Percentiles rank a stretch among this genome's conserved stretches.
Evolutionary conservation across 2,113 vertebrate genomes (phyloP).

Genomic region (Myrmophylax atrothorax): DNA sequence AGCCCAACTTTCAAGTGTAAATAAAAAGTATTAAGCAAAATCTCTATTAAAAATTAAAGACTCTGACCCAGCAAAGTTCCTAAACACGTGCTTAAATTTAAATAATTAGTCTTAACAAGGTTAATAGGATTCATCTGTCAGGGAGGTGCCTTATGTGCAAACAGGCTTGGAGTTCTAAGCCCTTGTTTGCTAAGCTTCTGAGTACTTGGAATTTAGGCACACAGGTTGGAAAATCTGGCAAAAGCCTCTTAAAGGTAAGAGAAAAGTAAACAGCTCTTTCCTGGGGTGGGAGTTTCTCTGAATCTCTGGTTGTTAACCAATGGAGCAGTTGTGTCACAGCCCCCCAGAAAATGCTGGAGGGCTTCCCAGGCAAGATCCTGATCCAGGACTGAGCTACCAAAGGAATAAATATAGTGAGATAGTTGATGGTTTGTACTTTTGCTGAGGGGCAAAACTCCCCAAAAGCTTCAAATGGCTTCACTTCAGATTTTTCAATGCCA

Average conservation of each 20-base stretch:
- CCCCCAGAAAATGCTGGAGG: not conserved
- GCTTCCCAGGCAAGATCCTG: not conserved
- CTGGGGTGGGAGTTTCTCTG: not conserved
- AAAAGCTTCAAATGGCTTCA: not conserved
- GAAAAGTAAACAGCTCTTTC: not conserved
- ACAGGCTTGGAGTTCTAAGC: not conserved
- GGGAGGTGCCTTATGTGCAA: not conserved
- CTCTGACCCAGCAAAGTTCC: not conserved
- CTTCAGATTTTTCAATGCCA: not conserved
- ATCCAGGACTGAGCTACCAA: not conserved
- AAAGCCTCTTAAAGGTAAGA: not conserved
- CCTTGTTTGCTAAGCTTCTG: not conserved
- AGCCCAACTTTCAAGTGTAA: not conserved
- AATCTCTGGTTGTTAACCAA: not conserved
- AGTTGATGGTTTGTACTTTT: not conserved
- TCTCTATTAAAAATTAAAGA: not conserved
- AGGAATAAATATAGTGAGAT: not conserved
- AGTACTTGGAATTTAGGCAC: not conserved
- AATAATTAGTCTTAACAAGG: not conserved
- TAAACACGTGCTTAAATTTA: not conserved
- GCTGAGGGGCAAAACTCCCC: not conserved
- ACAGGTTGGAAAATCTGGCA: not conserved
- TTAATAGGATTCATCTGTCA: slow-evolving; percentile 15
- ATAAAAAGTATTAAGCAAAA: not conserved
- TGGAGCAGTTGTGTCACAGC: not conserved